Conservation (phyloP, 2,797 vertebrate species). For the Acanthurus lineatus region DNA sequence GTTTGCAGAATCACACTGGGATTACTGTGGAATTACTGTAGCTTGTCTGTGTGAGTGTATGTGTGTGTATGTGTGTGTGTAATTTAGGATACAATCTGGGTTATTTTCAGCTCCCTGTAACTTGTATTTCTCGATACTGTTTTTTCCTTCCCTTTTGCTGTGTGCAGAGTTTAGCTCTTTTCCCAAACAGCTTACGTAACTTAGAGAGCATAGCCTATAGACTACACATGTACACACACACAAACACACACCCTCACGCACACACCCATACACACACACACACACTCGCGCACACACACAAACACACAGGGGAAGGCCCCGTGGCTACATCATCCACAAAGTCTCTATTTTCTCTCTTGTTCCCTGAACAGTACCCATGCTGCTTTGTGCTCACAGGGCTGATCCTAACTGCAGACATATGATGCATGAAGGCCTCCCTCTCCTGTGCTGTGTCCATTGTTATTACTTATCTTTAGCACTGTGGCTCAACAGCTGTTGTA, state of each 20-base stretch:
- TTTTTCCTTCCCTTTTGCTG: conserved; percentile 11
- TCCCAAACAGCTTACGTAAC: conserved; percentile 73
- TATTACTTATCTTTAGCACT: neutral
- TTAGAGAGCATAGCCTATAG: conserved; percentile 46
- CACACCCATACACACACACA: conserved; percentile 25
- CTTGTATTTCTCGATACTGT: conserved; percentile 52
- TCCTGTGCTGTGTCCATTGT: conserved; percentile 17
- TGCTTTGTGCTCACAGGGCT: conserved; percentile 55
- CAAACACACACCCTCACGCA: conserved; percentile 5
- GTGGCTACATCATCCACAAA: conserved; percentile 70
- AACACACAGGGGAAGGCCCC: conserved; percentile 39
- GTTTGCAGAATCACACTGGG: conserved; percentile 40
- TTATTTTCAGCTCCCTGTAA: conserved; percentile 49
- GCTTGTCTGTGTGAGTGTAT: conserved; percentile 12
- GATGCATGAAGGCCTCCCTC: conserved; percentile 44
- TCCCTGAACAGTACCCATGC: conserved; percentile 60
- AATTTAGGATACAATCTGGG: conserved; percentile 31
- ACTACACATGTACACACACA: neutral
- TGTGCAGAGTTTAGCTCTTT: conserved; percentile 56
- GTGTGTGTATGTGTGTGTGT: conserved; percentile 14
- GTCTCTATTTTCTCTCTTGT: conserved; percentile 48
- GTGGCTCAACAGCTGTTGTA: neutral
- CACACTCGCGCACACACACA: conserved; percentile 12
- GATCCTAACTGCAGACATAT: conserved; percentile 56
- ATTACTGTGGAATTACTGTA: conserved; percentile 11